Evolutionary conservation across 2,113 vertebrate species (phyloP), one percentile per base, ranked within the genome.

Genomic region (Platycercus adscitus): DNA sequence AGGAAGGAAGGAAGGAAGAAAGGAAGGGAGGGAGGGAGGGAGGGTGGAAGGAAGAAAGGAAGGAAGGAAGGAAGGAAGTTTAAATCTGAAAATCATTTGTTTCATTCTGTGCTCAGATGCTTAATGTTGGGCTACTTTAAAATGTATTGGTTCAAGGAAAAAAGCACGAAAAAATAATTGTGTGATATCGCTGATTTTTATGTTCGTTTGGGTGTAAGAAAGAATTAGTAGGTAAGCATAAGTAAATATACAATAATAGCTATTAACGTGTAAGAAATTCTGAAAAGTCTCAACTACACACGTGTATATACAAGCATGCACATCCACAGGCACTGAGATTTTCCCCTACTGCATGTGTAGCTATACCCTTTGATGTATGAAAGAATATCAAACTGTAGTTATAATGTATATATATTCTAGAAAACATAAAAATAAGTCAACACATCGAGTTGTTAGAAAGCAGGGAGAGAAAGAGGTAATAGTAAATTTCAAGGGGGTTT

Each of bases 1-100:
- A 28, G 6, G 5, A 28, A 28, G 7, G 29, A 37, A 29, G 19
- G 24, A n/a, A 26, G 12, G 4, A 0, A 1, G 17, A 24, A 35
- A 58, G 8, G 21, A 23, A 24, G 3, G 91, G 35, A 37, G n/a
- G n/a, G n/a, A n/a, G n/a, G n/a, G n/a, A n/a, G n/a, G n/a, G n/a
- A n/a, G n/a, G n/a, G n/a, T n/a, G n/a, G n/a, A 96, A 92, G 96
- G 88, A 11, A 3, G 39, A 31, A 17, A 23, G 6, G 37, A 41
- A 43, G 14, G 14, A 26, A n/a, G 4, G 14, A 96, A 92, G 92
- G 78, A 90, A 15, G 2, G 3, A 9, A 17, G 9, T 24, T 35
- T 37, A 60, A 60, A 35, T 35, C n/a, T 56, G 96, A 89, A 95
- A 21, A 56, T n/a, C 6, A 14, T 56, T 56, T 56, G 41, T 80